Evolutionary conservation across 2,888 invertebrate species (phyloP), one percentile per base, ranked within the genome.

Genomic region (Coremacera marginata): DNA sequence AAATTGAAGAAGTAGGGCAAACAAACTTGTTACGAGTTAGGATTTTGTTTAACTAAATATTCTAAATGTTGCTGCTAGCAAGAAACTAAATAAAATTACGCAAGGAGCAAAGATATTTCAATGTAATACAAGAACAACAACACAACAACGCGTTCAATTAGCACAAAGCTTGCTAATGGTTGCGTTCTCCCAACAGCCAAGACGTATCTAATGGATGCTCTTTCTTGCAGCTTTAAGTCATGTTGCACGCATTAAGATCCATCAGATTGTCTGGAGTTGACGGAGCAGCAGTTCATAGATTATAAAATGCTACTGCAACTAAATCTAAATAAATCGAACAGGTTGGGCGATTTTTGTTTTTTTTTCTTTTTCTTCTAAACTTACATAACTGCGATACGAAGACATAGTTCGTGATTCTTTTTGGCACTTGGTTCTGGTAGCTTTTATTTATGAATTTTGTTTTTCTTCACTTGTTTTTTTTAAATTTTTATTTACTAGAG

Each of bases 351-450:
- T 44, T 7, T 44, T 44, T 11, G 11, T 44, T 14, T 1, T 44
- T 44, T 44, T 44, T 11, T 14, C 3, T 44, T 11, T 44, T 44
- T 14, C 8, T 37, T 8, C 1, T 5, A 5, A 25, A 88, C 88
- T 88, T 88, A 88, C 88, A 88, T 88, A 88, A 88, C 86, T 88
- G 82, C 88, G 87, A 84, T 88, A 88, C 82, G 88, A 87, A 84
- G 87, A 88, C 89, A 88, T 88, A 77, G 79, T 81, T 80, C 44
- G 63, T 52, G 55, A 11, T 75, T 65, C 51, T 44, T 70, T 44
- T 76, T 51, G 31, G 65, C 70, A 74, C 31, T 25, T 16, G 52
- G 55, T 55, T 19, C 19, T 44, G 11, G 11, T 14, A 14, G 44
- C 44, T 44, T 44, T 14, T 60, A 25, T 60, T 11, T 60, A 5